These are phyloP conservation scores for Noctua janthe DNA, from an alignment of 2,888 invertebrate genomes.

Conservation along the genomic window DNA sequence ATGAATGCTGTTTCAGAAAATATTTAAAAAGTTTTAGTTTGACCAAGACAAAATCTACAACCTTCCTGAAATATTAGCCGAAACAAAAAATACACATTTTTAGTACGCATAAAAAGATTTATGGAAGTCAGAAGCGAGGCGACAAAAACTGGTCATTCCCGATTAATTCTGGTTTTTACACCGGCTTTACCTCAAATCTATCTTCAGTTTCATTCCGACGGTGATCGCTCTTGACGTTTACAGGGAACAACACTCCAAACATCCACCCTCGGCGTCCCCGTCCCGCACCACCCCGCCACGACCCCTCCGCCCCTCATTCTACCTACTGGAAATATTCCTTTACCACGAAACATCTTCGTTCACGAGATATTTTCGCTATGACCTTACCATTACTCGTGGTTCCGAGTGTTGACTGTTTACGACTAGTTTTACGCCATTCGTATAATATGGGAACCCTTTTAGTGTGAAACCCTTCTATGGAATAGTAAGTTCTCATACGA, in stretches of 20 bases:
- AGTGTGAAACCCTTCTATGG: slow-evolving; percentile 37
- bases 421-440: slow-evolving; percentile 60
- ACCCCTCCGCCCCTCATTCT: slow-evolving; percentile 45
- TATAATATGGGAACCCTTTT: slow-evolving; percentile 56
- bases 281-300: slow-evolving; percentile 37
- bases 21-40: background rate
- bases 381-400: slow-evolving; percentile 60
- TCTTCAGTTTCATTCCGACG: slow-evolving; percentile 76
- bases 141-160: slow-evolving; percentile 67
- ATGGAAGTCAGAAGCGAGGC: slow-evolving; percentile 40
- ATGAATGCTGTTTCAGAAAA: background rate
- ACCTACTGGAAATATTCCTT: slow-evolving; percentile 68
- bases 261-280: slow-evolving; percentile 55
- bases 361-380: slow-evolving; percentile 69
- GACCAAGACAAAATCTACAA: background rate
- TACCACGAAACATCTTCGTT: slow-evolving; percentile 65
- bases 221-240: slow-evolving; percentile 86
- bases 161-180: slow-evolving; percentile 73
- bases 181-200: slow-evolving; percentile 74
- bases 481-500: slow-evolving; percentile 43
- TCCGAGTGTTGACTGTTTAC: slow-evolving; percentile 57
- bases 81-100: slow-evolving; percentile 1
- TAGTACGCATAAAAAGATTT: slow-evolving; percentile 22
- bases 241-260: slow-evolving; percentile 85
- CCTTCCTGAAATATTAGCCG: background rate